Percentiles rank a stretch among this genome's conserved stretches.
Evolutionary conservation across 2,888 invertebrate species (phyloP).

Genomic region (Conops quadrifasciatus): DNA sequence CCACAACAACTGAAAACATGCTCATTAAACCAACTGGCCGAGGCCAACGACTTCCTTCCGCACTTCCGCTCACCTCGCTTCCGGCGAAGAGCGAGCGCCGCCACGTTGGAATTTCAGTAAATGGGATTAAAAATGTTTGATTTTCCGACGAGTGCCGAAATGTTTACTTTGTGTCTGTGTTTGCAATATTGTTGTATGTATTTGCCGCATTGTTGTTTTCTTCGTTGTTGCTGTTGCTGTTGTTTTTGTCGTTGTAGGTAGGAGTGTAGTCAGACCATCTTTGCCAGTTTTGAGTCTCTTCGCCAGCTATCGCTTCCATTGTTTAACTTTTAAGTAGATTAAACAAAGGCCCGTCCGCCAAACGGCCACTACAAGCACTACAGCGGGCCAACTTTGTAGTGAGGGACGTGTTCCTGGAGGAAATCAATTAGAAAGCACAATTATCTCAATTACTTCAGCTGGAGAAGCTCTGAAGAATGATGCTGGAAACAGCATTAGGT

Average conservation of each 20-base stretch:
- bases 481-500: no score
- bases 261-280: not conserved
- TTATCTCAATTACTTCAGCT: not conserved
- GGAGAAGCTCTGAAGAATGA: no score
- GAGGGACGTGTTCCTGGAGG: constrained; percentile 9
- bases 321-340: constrained; percentile 8
- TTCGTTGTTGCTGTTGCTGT: constrained; percentile 12
- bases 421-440: constrained; percentile 33
- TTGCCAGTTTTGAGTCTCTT: constrained; percentile 1
- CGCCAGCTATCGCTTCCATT: not conserved
- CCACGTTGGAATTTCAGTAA: not conserved
- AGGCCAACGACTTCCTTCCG: not conserved
- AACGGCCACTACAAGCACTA: no score
- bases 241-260: not conserved
- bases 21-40: no score
- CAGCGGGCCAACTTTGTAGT: no score
- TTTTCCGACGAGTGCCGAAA: constrained; percentile 20
- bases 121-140: constrained; percentile 12
- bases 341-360: constrained; percentile 19
- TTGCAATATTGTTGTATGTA: constrained; percentile 15
- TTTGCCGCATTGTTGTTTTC: constrained; percentile 18
- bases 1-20: no score
- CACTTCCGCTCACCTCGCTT: not conserved
- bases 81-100: not conserved
- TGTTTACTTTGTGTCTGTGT: constrained; percentile 32